Evolutionary conservation across 2,888 invertebrate species (phyloP).

Genomic region (Apamea epomidion): DNA sequence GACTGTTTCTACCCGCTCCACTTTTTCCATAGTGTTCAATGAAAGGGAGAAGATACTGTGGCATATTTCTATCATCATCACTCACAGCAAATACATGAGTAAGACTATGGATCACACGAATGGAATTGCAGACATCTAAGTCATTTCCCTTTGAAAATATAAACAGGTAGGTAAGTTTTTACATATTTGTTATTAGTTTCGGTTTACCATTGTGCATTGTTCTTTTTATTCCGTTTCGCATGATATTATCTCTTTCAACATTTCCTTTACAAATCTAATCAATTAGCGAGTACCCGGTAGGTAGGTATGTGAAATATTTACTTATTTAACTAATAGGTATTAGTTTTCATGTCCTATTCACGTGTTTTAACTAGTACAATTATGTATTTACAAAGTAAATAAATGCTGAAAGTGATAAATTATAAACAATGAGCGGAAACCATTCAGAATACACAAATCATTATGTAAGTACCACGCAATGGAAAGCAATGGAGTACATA

Average conservation of each 20-base stretch:
- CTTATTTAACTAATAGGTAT: neutral
- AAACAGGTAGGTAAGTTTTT: slow-evolving; percentile 19
- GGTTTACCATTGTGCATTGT: slow-evolving; percentile 35
- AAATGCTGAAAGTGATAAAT: slow-evolving; percentile 33
- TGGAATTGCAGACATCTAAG: slow-evolving; percentile 31
- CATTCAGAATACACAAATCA: slow-evolving; percentile 42
- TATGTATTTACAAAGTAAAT: slow-evolving; percentile 41
- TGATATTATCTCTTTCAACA: slow-evolving; percentile 27
- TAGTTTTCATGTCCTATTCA: slow-evolving; percentile 19
- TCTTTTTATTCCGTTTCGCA: slow-evolving; percentile 30
- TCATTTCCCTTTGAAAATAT: slow-evolving; percentile 25
- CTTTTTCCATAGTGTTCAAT: neutral
- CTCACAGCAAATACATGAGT: slow-evolving; percentile 10
- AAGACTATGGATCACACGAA: neutral
- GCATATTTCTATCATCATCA: neutral
- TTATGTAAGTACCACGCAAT: slow-evolving; percentile 15
- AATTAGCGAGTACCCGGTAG: slow-evolving; percentile 15
- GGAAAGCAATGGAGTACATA: slow-evolving; percentile 30
- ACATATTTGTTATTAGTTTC: slow-evolving; percentile 24
- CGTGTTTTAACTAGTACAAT: slow-evolving; percentile 14
- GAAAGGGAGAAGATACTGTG: neutral
- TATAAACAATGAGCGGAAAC: slow-evolving; percentile 54
- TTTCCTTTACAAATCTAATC: slow-evolving; percentile 30
- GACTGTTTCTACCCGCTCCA: neutral
- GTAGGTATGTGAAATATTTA: neutral